Percentiles rank a stretch among this genome's conserved stretches.
phyloP scores from a whole-genome alignment of 2,888 invertebrate species.

The Osmoderma eremita region DNA sequence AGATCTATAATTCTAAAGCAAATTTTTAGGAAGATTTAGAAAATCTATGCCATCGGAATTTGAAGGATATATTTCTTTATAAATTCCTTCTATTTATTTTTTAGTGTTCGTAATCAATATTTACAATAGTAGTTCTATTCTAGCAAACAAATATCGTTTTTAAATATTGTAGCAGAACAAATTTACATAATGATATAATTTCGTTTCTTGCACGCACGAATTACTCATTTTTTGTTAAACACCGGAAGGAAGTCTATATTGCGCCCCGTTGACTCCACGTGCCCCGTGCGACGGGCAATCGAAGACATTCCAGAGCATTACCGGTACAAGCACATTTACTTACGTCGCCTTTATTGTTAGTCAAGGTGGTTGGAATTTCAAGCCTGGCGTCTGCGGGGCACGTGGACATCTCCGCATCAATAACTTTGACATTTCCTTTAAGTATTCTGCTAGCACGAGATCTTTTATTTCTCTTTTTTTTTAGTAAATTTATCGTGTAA shows the following conservation, averaged over 20 bases:
- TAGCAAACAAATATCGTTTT: too few relatives aligned
- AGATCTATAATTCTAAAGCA: too few relatives aligned
- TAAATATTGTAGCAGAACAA: too few relatives aligned
- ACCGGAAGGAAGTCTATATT: conserved; percentile 41
- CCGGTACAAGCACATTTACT: conserved; percentile 52
- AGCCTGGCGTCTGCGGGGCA: conserved; percentile 46
- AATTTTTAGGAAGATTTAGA: too few relatives aligned
- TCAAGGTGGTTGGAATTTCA: conserved; percentile 45
- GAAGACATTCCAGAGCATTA: conserved; percentile 41
- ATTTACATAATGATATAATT: too few relatives aligned
- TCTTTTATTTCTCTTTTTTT: too few relatives aligned
- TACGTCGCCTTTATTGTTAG: conserved; percentile 36
- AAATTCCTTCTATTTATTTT: conserved; percentile 3
- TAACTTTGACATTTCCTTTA: conserved; percentile 20
- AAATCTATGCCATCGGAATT: too few relatives aligned
- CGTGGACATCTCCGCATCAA: conserved; percentile 46
- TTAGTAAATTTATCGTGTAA: too few relatives aligned
- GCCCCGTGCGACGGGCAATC: conserved; percentile 47
- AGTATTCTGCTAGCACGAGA: background rate
- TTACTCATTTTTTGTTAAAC: background rate
- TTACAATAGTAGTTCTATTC: background rate
- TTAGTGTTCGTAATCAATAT: background rate
- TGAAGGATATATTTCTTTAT: too few relatives aligned
- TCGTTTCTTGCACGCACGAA: background rate
- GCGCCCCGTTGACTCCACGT: conserved; percentile 51